Evolutionary conservation across 2,888 invertebrate genomes (phyloP).

Genomic region (Acleris laterana): DNA sequence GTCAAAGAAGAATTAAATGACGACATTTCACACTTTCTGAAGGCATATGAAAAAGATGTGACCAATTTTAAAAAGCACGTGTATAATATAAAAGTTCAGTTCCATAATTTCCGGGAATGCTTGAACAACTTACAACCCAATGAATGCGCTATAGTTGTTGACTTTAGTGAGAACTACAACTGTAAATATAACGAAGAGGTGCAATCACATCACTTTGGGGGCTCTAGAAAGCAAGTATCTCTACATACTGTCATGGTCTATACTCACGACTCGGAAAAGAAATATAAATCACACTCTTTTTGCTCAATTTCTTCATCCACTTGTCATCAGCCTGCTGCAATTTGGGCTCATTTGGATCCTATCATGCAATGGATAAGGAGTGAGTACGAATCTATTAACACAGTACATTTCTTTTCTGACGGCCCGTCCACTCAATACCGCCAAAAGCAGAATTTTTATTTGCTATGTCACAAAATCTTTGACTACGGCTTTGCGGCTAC

Average conservation of each 20-base stretch:
- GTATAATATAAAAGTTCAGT: constrained; percentile 24
- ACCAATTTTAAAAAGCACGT: constrained; percentile 5
- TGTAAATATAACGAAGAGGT: constrained; percentile 19
- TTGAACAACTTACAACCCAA: constrained; percentile 3
- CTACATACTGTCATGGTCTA: constrained; percentile 21
- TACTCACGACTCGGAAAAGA: neutral
- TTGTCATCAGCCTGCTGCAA: constrained; percentile 23
- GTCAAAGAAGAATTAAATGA: constrained; percentile 3
- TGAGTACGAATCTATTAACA: no score
- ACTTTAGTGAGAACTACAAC: constrained; percentile 21
- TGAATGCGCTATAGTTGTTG: constrained; percentile 12
- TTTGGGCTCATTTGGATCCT: constrained; percentile 23
- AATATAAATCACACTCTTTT: constrained; percentile 5
- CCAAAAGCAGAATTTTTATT: constrained; percentile 8
- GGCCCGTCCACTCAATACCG: constrained; percentile 6
- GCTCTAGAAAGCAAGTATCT: constrained; percentile 20
- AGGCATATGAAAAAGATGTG: constrained; percentile 5
- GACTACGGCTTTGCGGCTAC: neutral
- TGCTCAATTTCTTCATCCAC: constrained; percentile 10
- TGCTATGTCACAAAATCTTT: constrained; percentile 5
- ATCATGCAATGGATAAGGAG: constrained; percentile 7
- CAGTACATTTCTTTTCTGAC: constrained; percentile 8
- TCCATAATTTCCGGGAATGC: constrained; percentile 15
- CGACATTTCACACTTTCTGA: no score
- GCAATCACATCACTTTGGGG: constrained; percentile 23